A percentile compares a stretch with the other conserved stretches of the same genome.
Conservation (phyloP, 1,140 invertebrate species). For the Acyrthosiphon pisum region DNA sequence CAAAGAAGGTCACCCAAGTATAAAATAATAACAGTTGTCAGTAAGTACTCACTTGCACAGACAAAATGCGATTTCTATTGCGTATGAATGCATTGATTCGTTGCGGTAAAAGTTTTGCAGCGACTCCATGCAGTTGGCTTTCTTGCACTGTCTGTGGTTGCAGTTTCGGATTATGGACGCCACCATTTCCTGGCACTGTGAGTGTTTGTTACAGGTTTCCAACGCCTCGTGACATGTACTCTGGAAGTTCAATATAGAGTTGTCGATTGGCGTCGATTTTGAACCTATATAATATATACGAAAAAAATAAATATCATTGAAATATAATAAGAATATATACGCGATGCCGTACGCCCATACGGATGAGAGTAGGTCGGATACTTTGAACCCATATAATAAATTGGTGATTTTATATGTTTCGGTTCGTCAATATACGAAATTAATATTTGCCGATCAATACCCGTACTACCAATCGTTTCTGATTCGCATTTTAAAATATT, state of each 20-base stretch:
- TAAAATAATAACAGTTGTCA: no score
- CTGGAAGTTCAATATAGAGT: constrained; percentile 66
- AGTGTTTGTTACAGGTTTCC: constrained; percentile 77
- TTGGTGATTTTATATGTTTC: not conserved
- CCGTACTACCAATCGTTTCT: not conserved
- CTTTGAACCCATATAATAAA: not conserved
- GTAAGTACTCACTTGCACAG: constrained; percentile 81
- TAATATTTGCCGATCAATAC: not conserved
- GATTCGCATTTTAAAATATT: not conserved
- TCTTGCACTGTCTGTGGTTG: constrained; percentile 76
- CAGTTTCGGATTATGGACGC: constrained; percentile 83
- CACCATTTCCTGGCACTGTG: constrained; percentile 76
- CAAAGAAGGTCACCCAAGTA: not conserved
- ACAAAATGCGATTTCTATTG: constrained; percentile 88
- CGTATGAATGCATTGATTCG: constrained; percentile 74
- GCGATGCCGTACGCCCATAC: not conserved
- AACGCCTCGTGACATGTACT: constrained; percentile 80
- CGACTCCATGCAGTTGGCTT: constrained; percentile 84
- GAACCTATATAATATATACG: not conserved
- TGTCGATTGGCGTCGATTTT: constrained; percentile 45
- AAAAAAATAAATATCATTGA: not conserved
- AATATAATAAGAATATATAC: not conserved
- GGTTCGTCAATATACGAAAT: not conserved
- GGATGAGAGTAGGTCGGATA: not conserved
- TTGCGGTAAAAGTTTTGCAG: constrained; percentile 83